A percentile compares a stretch with the other conserved stretches of the same genome.
These are phyloP conservation scores for Gallinago media DNA, from an alignment of 2,113 vertebrate species.

Conservation along the genomic window DNA sequence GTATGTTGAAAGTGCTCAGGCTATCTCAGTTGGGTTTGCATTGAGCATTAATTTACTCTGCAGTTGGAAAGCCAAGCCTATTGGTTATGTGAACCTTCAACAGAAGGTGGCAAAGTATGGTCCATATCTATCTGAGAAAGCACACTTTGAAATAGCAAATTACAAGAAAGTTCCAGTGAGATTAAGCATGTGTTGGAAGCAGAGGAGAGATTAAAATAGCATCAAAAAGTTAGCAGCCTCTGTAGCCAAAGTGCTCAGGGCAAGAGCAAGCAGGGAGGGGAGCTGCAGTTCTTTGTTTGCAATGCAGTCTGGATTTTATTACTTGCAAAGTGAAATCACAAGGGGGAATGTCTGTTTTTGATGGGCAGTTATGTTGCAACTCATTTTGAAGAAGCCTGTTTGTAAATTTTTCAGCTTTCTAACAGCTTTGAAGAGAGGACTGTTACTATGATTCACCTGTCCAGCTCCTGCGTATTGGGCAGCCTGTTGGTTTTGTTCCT, in stretches of 20 bases:
- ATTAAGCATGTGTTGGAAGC: neutral
- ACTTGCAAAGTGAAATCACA: slow-evolving; percentile 23
- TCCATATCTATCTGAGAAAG: neutral
- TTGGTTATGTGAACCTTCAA: neutral
- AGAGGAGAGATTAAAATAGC: neutral
- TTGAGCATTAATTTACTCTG: neutral
- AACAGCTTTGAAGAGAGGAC: slow-evolving; percentile 2
- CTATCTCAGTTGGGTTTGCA: neutral
- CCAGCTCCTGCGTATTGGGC: neutral
- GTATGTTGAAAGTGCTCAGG: neutral
- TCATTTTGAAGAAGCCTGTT: slow-evolving; percentile 3
- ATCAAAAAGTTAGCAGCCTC: neutral
- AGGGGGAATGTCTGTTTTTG: slow-evolving; percentile 4
- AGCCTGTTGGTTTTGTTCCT: neutral
- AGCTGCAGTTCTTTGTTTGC: slow-evolving; percentile 28
- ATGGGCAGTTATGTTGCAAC: slow-evolving; percentile 8
- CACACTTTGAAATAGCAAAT: neutral
- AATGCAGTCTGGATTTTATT: slow-evolving; percentile 36
- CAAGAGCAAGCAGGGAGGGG: neutral
- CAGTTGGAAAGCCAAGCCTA: neutral
- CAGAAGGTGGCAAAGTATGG: neutral
- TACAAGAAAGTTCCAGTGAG: neutral
- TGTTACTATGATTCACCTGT: neutral
- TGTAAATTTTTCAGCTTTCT: neutral
- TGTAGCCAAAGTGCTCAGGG: neutral